A percentile compares a stretch with the other conserved stretches of the same genome.
phyloP scores from a whole-genome alignment of 2,888 invertebrate genomes.

The Zaprionus obscuricornis region DNA sequence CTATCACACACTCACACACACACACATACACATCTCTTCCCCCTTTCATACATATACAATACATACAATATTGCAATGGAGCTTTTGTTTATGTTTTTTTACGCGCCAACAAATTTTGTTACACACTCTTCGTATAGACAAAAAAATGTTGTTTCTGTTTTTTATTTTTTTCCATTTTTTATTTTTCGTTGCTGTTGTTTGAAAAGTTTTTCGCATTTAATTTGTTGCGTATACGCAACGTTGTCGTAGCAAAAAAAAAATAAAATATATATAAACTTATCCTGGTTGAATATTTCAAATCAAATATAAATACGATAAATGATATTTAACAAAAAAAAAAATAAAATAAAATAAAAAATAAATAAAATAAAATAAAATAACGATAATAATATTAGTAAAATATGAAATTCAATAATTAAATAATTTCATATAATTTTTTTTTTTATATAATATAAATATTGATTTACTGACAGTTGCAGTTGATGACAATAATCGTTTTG shows the following conservation, averaged over 20 bases:
- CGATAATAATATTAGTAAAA: background rate
- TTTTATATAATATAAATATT: too few relatives aligned
- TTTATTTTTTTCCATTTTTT: background rate
- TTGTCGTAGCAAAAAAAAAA: slow-evolving; percentile 13
- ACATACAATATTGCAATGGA: slow-evolving; percentile 24
- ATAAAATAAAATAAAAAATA: too few relatives aligned
- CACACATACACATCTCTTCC: background rate
- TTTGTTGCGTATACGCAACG: slow-evolving; percentile 25
- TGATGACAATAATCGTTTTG: slow-evolving; percentile 16
- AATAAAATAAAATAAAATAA: background rate
- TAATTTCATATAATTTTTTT: background rate
- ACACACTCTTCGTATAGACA: too few relatives aligned
- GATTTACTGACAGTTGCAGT: slow-evolving; percentile 17
- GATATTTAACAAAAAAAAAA: too few relatives aligned
- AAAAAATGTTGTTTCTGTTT: background rate
- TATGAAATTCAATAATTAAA: background rate
- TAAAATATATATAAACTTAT: too few relatives aligned
- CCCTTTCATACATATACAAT: slow-evolving; percentile 21
- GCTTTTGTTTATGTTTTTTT: slow-evolving; percentile 51
- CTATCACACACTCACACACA: background rate
- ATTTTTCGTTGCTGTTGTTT: too few relatives aligned
- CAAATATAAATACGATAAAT: too few relatives aligned
- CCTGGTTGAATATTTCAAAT: too few relatives aligned
- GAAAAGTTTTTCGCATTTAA: background rate
- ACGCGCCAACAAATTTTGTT: slow-evolving; percentile 39